Evolutionary conservation across 1,140 invertebrate species (phyloP), one percentile per base, ranked within the genome.

Genomic region (Diachasma alloeum): DNA sequence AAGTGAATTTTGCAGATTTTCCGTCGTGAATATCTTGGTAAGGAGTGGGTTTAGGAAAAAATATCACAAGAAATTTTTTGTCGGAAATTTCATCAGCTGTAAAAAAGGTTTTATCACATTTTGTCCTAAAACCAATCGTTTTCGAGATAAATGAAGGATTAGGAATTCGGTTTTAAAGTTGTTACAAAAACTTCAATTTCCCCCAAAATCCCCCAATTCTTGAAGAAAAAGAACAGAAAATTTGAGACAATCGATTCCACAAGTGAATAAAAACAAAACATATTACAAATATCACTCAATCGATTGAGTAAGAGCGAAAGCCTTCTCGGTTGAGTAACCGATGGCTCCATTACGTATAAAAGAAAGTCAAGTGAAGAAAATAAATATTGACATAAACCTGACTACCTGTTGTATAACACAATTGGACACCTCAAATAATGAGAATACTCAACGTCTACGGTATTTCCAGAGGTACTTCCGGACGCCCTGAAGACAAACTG

Each of bases 401-500:
- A 46, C 10, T 11, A 3, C 44, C 15, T 53, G 48, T 53, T 53
- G 48, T 19, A 53, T 53, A 53, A 53, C 9, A 13, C 15, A 53
- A 42, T 42, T 53, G 9, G 17, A 53, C n/a, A 13, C n/a, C n/a
- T 53, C 10, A 42, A 42, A 42, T 42, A 53, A 19, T 48, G 3
- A 48, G n/a, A n/a, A n/a, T 53, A 13, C n/a, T 42, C 39, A 10
- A 42, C 39, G 39, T 76, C 46, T 80, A 72, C 68, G 63, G 44
- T 72, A 79, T 10, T 79, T 56, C 31, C 75, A 90, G 90, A 87
- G 80, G 86, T 83, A 13, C 77, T 91, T 15, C 90, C 90, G 0
- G 88, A 90, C 46, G 87, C 88, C 44, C 76, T 90, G 70, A 71
- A 78, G 22, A 86, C 83, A 5, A 83, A 76, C 4, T 91, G 90